A percentile compares a stretch with the other conserved stretches of the same genome.
Evolutionary conservation across 2,888 invertebrate genomes (phyloP).

Genomic region (Drosophila quinaria): DNA sequence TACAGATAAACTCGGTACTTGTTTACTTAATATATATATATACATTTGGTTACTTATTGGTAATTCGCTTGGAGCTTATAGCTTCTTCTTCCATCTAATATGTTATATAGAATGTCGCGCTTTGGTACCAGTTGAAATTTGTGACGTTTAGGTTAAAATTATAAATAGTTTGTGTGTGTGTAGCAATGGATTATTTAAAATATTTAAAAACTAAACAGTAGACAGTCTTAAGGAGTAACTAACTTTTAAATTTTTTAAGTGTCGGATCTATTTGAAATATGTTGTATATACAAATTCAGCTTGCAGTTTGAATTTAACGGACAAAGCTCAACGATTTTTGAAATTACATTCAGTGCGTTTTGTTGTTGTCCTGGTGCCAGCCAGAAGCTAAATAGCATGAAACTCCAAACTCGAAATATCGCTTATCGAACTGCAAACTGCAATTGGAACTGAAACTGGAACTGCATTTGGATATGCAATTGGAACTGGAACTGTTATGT

Average conservation of each 20-base stretch:
- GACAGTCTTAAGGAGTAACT: conserved; percentile 73
- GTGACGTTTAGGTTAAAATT: conserved; percentile 37
- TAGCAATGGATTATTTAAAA: conserved; percentile 11
- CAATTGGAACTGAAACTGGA: conserved; percentile 4
- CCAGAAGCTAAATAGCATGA: conserved; percentile 46
- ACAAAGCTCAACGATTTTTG: not conserved
- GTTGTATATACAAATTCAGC: conserved; percentile 16
- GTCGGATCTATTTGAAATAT: not conserved
- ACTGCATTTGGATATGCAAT: not conserved
- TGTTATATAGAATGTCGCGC: conserved; percentile 44
- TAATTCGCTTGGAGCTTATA: conserved; percentile 30
- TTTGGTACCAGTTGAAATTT: conserved; percentile 71
- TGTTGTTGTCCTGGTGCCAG: conserved; percentile 51
- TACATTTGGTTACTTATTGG: conserved; percentile 44
- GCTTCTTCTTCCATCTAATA: conserved; percentile 17
- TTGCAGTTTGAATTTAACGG: not conserved
- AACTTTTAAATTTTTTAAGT: conserved; percentile 20
- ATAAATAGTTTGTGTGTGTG: conserved; percentile 38
- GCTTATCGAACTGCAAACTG: conserved; percentile 8
- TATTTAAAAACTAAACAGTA: conserved; percentile 58
- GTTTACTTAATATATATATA: conserved; percentile 11
- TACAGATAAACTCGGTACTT: conserved; percentile 16
- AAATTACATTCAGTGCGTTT: conserved; percentile 2
- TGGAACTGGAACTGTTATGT: conserved; percentile 1
- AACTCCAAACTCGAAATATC: conserved; percentile 23